phyloP scores from a whole-genome alignment of 2,888 invertebrate species.

The Pinctada fucata region DNA sequence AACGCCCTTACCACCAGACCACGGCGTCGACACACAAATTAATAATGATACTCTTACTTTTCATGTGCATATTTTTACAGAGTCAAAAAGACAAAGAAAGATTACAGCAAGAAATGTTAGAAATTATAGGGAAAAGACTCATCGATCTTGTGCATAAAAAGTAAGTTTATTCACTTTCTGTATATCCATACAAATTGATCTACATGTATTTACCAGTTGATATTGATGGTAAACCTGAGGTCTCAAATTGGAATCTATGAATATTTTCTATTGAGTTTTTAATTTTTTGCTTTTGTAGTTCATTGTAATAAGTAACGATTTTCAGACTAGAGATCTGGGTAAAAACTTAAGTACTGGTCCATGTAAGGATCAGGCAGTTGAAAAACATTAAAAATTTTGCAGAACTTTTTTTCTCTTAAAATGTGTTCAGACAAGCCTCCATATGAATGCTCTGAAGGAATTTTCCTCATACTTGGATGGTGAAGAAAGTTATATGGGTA shows the following conservation, averaged over 20 bases:
- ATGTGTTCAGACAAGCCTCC: no score
- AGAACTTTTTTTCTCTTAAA: no score
- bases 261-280: background rate
- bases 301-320: background rate
- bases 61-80: background rate
- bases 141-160: slow-evolving; percentile 22
- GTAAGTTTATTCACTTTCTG: slow-evolving; percentile 5
- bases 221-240: no score
- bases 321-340: background rate
- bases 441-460: no score
- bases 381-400: no score
- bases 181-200: background rate
- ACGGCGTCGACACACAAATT: no score
- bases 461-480: no score
- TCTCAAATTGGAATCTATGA: background rate
- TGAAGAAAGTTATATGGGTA: no score
- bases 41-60: no score
- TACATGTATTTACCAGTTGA: background rate
- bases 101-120: slow-evolving; percentile 15
- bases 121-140: slow-evolving; percentile 7
- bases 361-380: no score
- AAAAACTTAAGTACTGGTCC: no score
- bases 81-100: slow-evolving; percentile 19
- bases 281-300: background rate
- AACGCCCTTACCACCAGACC: no score